Base-by-base conservation (phyloP, 2,888 invertebrate species). In the Trissonchulus latispiculum region DNA sequence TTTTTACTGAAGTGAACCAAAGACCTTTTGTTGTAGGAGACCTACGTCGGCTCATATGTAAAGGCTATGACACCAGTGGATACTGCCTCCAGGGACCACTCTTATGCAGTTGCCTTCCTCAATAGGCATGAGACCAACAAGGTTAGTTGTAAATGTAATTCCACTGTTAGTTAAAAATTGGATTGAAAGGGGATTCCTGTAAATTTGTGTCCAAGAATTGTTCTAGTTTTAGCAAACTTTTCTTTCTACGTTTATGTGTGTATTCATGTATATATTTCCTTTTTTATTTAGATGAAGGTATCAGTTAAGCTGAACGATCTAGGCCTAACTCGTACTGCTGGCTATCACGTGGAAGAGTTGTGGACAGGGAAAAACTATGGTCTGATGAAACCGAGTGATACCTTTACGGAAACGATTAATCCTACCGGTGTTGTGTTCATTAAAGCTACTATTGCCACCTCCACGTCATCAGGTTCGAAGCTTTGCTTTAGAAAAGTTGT, bases 81-180 rank as follows among this genome's bases (percentile, higher is more conserved):
- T 32, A 1, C 35, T 33, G 29, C 28, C 29, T 59, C 36, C n/a
- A 37, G 33, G 1, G 36, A 36, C 32, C 36, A 73, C 32, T 75
- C 75, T 23, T 73, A 75, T 32, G 72, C 75, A 2, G 36, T 75
- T 3, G 75, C 59, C 3, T 68, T 75, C n/a, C 64, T 75, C 18
- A 75, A 75, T 48, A 1, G 75, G 64, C 33, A 75, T 48, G 32
- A 61, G 15, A 36, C 2, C 23, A 8, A 68, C 18, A 35, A 33
- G 69, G 67, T 71, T 15, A 2, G 35, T 36, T n/a, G 69, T 29
- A 33, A 23, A 23, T 59, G n/a, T 59, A 59, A 23, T 59, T 59
- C 59, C 59, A 59, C 18, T 23, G 59, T 59, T 59, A 59, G 18
- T n/a, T n/a, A n/a, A 59, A 59, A 59, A 23, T 59, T 59, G 59